These are phyloP conservation scores for Mimumesa dahlbomi DNA, from an alignment of 2,888 invertebrate genomes.

Conservation along the genomic window DNA sequence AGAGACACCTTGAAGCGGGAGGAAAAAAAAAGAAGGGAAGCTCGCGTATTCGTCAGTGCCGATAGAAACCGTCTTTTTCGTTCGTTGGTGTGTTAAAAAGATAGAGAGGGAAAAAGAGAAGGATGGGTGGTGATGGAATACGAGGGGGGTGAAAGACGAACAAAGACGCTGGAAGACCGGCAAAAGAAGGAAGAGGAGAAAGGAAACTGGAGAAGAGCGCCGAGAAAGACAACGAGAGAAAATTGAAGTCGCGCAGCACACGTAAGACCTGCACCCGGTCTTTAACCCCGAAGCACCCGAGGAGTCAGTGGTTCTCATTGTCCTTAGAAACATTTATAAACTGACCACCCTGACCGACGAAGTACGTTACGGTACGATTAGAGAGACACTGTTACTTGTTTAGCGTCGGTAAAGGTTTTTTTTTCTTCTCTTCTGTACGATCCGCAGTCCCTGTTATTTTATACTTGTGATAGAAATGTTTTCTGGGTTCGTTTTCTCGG, in stretches of 20 bases:
- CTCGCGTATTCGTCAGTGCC: constrained; percentile 56
- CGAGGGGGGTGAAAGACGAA: constrained; percentile 12
- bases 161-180: constrained; percentile 31
- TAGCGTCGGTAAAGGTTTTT: no score
- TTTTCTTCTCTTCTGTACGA: no score
- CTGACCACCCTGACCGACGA: no score
- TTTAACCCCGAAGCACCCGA: constrained; percentile 66
- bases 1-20: constrained; percentile 47
- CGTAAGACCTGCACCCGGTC: constrained; percentile 69
- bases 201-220: constrained; percentile 40
- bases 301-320: constrained; percentile 61
- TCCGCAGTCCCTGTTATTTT: no score
- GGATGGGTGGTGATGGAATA: constrained; percentile 16
- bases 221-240: constrained; percentile 61
- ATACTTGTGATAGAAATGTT: no score
- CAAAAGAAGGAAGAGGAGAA: constrained; percentile 29
- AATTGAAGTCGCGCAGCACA: constrained; percentile 61
- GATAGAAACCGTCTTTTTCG: constrained; percentile 54
- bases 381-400: no score
- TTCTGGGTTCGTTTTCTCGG: not conserved
- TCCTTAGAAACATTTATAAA: constrained; percentile 2
- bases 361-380: no score
- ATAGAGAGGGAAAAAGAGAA: constrained; percentile 22
- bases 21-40: constrained; percentile 21
- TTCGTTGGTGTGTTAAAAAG: constrained; percentile 23